phyloP scores from a whole-genome alignment of 2,113 vertebrate species.

The Urocolius indicus region DNA sequence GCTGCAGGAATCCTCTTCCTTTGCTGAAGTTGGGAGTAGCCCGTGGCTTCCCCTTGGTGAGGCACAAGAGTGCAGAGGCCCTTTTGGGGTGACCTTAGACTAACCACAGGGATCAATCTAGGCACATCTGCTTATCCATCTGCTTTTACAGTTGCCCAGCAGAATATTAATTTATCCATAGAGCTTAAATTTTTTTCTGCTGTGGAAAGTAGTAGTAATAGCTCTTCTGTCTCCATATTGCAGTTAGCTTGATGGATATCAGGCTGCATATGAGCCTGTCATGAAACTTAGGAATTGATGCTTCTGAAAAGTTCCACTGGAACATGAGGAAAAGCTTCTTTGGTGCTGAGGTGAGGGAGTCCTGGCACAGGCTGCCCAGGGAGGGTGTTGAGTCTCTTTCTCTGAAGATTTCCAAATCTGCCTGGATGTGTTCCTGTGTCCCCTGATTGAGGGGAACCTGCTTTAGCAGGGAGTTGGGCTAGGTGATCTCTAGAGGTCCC shows the following conservation, averaged over 20 bases:
- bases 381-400: no score
- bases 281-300: not conserved
- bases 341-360: no score
- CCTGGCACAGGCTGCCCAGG: no score
- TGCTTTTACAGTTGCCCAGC: not conserved
- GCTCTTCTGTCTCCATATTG: not conserved
- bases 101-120: not conserved
- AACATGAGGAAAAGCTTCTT: no score
- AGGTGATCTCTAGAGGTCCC: no score
- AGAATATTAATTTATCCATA: not conserved
- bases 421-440: no score
- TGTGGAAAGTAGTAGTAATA: not conserved
- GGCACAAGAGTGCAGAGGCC: not conserved
- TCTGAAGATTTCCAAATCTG: no score
- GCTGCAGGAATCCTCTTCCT: not conserved
- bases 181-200: not conserved
- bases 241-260: not conserved
- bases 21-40: not conserved
- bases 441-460: no score
- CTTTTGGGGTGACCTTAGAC: no score
- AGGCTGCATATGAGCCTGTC: not conserved
- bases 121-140: not conserved
- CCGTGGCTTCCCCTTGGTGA: not conserved
- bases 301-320: no score
- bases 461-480: no score